phyloP scores from a whole-genome alignment of 1,140 invertebrate species.

The Lordiphosa mommai region DNA sequence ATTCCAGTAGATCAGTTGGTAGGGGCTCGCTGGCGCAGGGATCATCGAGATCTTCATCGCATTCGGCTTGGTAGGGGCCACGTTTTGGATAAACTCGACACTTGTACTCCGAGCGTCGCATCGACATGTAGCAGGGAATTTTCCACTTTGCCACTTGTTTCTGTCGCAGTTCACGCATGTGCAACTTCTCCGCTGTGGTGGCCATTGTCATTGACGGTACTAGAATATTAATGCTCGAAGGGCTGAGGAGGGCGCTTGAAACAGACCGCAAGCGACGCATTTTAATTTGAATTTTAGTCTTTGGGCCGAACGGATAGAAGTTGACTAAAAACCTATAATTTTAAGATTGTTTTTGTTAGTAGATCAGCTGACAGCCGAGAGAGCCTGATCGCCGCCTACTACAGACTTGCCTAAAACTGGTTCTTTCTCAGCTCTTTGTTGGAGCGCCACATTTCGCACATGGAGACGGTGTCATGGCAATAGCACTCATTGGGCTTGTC shows the following conservation, averaged over 20 bases:
- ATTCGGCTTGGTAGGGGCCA: background rate
- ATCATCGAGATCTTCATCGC: background rate
- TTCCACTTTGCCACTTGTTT: background rate
- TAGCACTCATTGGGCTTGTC: slow-evolving; percentile 14
- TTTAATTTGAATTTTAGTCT: background rate
- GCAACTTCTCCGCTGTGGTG: background rate
- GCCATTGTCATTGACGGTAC: background rate
- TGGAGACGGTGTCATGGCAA: background rate
- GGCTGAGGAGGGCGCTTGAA: background rate
- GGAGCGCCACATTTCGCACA: slow-evolving; percentile 9
- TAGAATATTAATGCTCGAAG: background rate
- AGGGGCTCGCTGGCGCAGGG: background rate
- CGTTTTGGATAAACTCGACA: background rate
- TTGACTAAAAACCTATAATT: too few species aligned
- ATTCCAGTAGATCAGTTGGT: slow-evolving; percentile 16
- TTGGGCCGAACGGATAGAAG: too few species aligned
- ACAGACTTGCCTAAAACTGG: too few species aligned
- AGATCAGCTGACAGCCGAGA: too few species aligned
- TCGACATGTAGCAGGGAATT: background rate
- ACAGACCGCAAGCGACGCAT: background rate
- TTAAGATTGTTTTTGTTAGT: too few species aligned
- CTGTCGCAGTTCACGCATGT: background rate
- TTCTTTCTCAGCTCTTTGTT: background rate
- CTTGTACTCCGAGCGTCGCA: background rate
- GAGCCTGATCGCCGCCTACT: background rate